These are phyloP conservation scores for Lomographa bimaculata DNA, from an alignment of 2,888 invertebrate species.

Conservation along the genomic window DNA sequence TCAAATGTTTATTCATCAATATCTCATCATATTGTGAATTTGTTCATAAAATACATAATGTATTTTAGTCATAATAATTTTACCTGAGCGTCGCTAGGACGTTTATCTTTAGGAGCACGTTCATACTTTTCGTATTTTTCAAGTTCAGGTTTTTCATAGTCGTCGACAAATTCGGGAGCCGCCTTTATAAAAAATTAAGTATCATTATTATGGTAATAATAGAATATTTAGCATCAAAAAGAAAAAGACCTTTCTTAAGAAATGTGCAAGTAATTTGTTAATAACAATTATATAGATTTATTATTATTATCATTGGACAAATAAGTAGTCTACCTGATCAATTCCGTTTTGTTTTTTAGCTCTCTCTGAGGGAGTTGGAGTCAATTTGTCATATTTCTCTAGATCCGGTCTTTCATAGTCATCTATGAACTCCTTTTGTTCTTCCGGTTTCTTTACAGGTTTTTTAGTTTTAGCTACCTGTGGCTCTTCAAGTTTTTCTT, in stretches of 20 bases:
- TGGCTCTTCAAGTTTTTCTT: slow-evolving; percentile 64
- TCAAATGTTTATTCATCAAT: too few species aligned
- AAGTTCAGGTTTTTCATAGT: slow-evolving; percentile 88
- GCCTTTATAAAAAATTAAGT: slow-evolving; percentile 44
- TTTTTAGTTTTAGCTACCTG: slow-evolving; percentile 69
- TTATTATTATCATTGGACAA: too few species aligned
- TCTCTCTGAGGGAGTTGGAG: slow-evolving; percentile 69
- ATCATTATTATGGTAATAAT: too few species aligned
- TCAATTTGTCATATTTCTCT: slow-evolving; percentile 86
- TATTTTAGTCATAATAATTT: too few species aligned
- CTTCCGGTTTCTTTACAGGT: slow-evolving; percentile 65
- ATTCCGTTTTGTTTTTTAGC: slow-evolving; percentile 74
- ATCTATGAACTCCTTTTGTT: slow-evolving; percentile 82
- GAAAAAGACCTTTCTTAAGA: too few species aligned
- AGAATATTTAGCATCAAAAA: too few species aligned
- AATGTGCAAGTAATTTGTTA: too few species aligned
- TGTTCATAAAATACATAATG: too few species aligned
- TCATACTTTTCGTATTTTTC: slow-evolving; percentile 86
- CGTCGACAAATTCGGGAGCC: slow-evolving; percentile 82
- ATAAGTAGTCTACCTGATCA: slow-evolving; percentile 56
- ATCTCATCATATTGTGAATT: too few species aligned
- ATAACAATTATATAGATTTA: too few species aligned
- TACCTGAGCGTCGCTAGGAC: slow-evolving; percentile 69
- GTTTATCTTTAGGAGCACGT: slow-evolving; percentile 72
- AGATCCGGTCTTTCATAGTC: slow-evolving; percentile 90